Conservation (phyloP, 2,113 vertebrate species). For the Tinamus guttatus region DNA sequence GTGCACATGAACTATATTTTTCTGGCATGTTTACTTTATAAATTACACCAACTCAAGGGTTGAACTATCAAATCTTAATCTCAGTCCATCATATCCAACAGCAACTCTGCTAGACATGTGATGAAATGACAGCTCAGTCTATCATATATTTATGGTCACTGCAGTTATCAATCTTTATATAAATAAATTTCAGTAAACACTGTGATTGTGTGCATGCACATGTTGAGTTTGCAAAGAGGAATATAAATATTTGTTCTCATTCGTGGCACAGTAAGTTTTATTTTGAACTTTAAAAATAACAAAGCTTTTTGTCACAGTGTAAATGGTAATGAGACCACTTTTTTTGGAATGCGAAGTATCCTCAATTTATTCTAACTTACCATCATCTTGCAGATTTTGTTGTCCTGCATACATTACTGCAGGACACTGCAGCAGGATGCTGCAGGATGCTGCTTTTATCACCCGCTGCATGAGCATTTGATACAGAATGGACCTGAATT, state of each 20-base stretch:
- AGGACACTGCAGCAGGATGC: too few relatives aligned
- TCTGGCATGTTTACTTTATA: not conserved
- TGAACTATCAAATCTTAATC: not conserved
- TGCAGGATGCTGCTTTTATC: too few relatives aligned
- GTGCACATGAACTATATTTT: not conserved
- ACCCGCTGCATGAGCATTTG: not conserved
- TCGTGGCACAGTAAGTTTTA: too few relatives aligned
- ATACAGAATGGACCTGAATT: not conserved
- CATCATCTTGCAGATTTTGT: not conserved
- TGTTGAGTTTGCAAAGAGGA: not conserved
- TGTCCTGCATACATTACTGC: not conserved
- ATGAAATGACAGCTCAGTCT: not conserved
- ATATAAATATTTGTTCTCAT: too few relatives aligned
- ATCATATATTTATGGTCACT: not conserved
- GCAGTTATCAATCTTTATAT: not conserved
- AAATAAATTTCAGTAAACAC: not conserved
- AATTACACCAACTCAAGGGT: not conserved
- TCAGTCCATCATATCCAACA: not conserved
- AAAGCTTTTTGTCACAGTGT: not conserved
- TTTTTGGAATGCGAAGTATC: not conserved
- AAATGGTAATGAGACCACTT: not conserved
- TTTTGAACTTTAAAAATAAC: not conserved
- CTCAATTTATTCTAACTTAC: not conserved
- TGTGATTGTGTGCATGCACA: not conserved
- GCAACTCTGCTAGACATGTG: not conserved